These are phyloP conservation scores for Melanotaenia parkinsoni DNA, from an alignment of 2,797 vertebrate genomes.

Conservation along the genomic window DNA sequence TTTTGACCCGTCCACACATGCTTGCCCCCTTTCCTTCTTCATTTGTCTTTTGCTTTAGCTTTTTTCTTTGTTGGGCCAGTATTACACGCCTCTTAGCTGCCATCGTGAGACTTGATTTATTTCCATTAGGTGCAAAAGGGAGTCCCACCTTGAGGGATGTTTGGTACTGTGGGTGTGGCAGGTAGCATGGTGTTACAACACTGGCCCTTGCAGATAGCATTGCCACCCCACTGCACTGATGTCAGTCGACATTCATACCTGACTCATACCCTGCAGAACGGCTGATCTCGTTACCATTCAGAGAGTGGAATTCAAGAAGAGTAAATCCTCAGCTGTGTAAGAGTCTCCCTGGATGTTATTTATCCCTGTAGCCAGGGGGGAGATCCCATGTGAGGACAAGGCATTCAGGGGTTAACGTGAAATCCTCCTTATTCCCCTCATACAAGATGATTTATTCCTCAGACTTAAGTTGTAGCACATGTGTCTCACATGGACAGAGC, in stretches of 20 bases:
- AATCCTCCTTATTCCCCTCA: conserved; percentile 80
- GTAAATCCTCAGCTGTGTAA: conserved; percentile 74
- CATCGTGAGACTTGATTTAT: conserved; percentile 64
- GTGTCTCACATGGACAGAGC: conserved; percentile 77
- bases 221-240: conserved; percentile 64
- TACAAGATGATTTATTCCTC: conserved; percentile 81
- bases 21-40: conserved; percentile 33
- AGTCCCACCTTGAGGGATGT: conserved; percentile 59
- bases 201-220: conserved; percentile 48
- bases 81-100: conserved; percentile 62
- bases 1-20: conserved; percentile 17
- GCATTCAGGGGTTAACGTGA: conserved; percentile 81
- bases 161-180: conserved; percentile 34
- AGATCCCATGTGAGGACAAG: conserved; percentile 78
- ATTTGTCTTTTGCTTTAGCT: conserved; percentile 42
- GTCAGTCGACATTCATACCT: conserved; percentile 72
- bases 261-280: conserved; percentile 63
- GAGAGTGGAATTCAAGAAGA: conserved; percentile 63
- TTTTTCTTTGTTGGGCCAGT: conserved; percentile 8
- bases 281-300: conserved; percentile 77
- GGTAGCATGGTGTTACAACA: conserved; percentile 53
- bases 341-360: conserved; percentile 79
- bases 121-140: conserved; percentile 48
- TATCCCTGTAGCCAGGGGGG: conserved; percentile 74
- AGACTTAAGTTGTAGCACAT: conserved; percentile 84